Evolutionary conservation across 1,140 invertebrate genomes (phyloP), one percentile per base, ranked within the genome.

Genomic region (Dufourea novaeangliae): DNA sequence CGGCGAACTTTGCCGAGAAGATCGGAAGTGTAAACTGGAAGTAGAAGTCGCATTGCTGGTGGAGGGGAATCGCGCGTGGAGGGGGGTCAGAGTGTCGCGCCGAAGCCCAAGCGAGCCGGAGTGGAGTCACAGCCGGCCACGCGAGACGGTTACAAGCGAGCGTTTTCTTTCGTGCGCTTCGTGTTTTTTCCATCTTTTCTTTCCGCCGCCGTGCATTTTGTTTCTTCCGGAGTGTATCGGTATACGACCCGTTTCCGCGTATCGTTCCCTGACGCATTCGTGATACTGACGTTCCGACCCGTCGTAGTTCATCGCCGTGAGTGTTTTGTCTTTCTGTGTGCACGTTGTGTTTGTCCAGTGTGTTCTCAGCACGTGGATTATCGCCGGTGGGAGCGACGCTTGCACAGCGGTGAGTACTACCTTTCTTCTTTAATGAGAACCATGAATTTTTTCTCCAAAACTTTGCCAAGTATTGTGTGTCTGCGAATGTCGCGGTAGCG

Each of bases 341-440:
- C 41, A 54, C 72, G 41, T 73, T 57, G 67, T 69, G 44, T 76
- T n/a, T 59, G 22, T 22, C 27, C 32, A 54, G 54, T 67, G 56
- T 64, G 61, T 79, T 50, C 54, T 41, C 80, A 46, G 66, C 80
- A 84, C 82, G 70, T 84, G 82, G 82, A 84, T 84, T 80, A 79
- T 57, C 71, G 50, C 54, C 71, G 32, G 54, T 44, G 20, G 34
- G 44, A 80, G 41, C 64, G 56, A 64, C 41, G 20, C 44, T 54
- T 20, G 1, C 5, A 37, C 6, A 25, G 59, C 29, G 25, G 82
- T 83, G 66, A 83, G 82, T 83, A 12, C 20, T 1, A 5, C 12
- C 32, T 25, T 34, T 25, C 32, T 54, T 62, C 12, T 37, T 59
- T 22, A 5, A 32, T 10, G 32, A 32, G 66, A 56, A 66, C 17